These are phyloP conservation scores for Cettia cetti DNA, from an alignment of 2,113 vertebrate genomes.

Conservation along the genomic window DNA sequence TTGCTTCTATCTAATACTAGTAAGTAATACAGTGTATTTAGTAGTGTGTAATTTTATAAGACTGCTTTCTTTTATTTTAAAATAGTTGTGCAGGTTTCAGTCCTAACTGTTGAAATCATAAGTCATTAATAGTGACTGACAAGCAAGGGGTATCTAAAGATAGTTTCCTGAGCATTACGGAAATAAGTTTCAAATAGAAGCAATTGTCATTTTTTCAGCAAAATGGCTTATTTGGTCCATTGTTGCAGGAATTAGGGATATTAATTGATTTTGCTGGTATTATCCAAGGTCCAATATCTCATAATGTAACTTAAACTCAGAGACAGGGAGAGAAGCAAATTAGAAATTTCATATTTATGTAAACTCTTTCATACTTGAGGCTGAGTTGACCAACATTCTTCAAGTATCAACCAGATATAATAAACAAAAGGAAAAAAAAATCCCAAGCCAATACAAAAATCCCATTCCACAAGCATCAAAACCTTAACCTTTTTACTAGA, in stretches of 20 bases:
- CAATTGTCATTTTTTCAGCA: background rate
- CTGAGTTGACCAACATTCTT: background rate
- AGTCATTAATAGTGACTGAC: background rate
- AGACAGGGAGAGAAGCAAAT: background rate
- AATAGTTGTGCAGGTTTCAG: background rate
- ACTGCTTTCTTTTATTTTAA: background rate
- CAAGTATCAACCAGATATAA: background rate
- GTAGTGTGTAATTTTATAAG: background rate
- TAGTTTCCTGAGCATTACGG: background rate
- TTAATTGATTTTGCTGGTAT: background rate
- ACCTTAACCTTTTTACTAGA: background rate
- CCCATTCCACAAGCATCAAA: rapidly evolving
- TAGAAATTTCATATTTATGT: background rate
- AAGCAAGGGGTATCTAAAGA: background rate
- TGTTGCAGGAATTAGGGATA: background rate
- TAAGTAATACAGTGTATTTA: background rate
- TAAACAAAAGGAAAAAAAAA: background rate
- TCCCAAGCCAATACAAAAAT: rapidly evolving
- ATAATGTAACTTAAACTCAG: background rate
- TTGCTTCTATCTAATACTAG: background rate
- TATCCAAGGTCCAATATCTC: background rate
- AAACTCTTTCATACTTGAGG: background rate
- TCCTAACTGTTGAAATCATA: background rate
- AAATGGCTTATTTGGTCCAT: background rate
- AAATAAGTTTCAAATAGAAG: background rate